Evolutionary conservation across 1,140 invertebrate species (phyloP).

Genomic region (Matsumurasca onukii): DNA sequence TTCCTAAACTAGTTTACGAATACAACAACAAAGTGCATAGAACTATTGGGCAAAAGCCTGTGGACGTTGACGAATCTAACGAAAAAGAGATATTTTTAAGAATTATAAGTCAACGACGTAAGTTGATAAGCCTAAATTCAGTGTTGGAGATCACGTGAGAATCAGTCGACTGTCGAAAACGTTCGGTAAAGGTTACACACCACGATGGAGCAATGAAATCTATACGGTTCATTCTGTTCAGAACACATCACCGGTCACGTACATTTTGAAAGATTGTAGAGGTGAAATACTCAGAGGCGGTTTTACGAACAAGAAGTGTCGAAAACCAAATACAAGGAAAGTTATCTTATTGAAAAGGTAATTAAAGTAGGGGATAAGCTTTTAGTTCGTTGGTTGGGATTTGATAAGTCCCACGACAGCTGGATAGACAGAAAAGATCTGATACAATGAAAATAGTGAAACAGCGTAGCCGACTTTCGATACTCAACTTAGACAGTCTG

Average conservation of each 20-base stretch:
- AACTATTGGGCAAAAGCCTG: conserved; percentile 49
- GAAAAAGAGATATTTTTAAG: conserved; percentile 28
- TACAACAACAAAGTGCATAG: conserved; percentile 51
- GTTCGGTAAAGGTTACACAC: conserved; percentile 38
- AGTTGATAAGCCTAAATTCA: conserved; percentile 35
- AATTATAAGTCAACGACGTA: conserved; percentile 25
- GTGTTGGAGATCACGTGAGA: conserved; percentile 34
- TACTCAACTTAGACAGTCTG: conserved; percentile 13
- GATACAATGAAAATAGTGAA: conserved; percentile 12
- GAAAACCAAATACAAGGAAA: conserved; percentile 41
- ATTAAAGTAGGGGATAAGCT: conserved; percentile 43
- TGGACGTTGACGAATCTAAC: conserved; percentile 43
- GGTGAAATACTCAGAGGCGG: conserved; percentile 37
- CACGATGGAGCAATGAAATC: conserved; percentile 34
- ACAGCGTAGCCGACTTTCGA: background rate
- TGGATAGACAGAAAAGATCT: conserved; percentile 42
- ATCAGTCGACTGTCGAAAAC: conserved; percentile 38
- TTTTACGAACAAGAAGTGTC: conserved; percentile 44
- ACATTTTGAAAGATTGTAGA: conserved; percentile 33
- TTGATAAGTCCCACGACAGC: conserved; percentile 42
- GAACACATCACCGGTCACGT: conserved; percentile 33
- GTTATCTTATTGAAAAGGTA: conserved; percentile 45
- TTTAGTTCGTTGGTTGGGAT: conserved; percentile 47
- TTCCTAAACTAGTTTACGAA: conserved; percentile 45
- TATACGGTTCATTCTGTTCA: conserved; percentile 34